phyloP scores from a whole-genome alignment of 2,888 invertebrate genomes.

The Metallyticus violacea region DNA sequence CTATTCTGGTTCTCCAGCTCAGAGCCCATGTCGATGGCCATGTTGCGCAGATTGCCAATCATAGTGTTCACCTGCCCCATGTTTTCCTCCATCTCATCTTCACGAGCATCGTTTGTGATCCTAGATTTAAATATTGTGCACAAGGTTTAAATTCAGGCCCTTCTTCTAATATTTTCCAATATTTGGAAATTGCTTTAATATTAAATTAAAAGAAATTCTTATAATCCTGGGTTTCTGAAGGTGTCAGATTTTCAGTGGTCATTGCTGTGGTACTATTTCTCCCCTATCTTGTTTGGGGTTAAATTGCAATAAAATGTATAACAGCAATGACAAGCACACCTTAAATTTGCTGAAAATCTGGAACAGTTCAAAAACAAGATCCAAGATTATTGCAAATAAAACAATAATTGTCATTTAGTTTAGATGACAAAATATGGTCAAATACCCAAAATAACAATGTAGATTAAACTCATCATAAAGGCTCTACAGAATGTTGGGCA shows the following conservation, averaged over 20 bases:
- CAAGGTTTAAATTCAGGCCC: not conserved
- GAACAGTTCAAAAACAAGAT: not conserved
- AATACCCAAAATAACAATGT: not conserved
- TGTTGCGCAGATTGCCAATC: slow-evolving; percentile 63
- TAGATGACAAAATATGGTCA: not conserved
- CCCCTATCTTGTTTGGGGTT: not conserved
- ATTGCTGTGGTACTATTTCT: not conserved
- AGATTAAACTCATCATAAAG: not conserved
- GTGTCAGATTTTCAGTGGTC: not conserved
- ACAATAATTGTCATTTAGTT: not conserved
- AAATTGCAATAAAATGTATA: not conserved
- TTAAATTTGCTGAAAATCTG: not conserved
- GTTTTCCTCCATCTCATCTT: slow-evolving; percentile 66
- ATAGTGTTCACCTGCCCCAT: slow-evolving; percentile 60
- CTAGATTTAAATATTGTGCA: slow-evolving; percentile 41
- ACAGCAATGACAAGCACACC: not conserved
- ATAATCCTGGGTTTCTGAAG: not conserved
- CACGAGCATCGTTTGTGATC: slow-evolving; percentile 62
- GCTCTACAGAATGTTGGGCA: slow-evolving; percentile 1
- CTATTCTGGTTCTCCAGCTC: slow-evolving; percentile 59
- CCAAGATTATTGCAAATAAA: not conserved
- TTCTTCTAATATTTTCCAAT: not conserved
- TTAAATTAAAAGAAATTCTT: not conserved
- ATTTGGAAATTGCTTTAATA: not conserved
- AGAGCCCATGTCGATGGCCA: slow-evolving; percentile 65